Conservation (phyloP, 2,797 vertebrate genomes). For the Spinus olivaceus region DNA sequence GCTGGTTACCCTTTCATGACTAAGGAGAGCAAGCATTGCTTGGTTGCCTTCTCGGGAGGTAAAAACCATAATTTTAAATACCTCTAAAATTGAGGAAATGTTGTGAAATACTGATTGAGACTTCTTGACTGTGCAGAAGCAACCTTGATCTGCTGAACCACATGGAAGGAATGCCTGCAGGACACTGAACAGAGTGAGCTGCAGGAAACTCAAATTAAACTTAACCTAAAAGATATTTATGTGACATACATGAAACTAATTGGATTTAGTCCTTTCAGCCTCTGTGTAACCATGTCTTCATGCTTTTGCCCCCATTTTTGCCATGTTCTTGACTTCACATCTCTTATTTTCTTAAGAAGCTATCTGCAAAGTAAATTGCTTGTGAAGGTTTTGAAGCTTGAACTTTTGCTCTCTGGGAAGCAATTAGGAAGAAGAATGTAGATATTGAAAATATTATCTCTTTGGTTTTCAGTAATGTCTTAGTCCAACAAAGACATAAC, state of each 20-base stretch:
- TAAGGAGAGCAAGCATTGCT: neutral
- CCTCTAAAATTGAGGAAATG: neutral
- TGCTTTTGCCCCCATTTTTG: neutral
- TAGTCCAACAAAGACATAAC: neutral
- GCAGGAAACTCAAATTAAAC: neutral
- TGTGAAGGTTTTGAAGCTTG: neutral
- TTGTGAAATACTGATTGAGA: neutral
- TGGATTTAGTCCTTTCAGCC: neutral
- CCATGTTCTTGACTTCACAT: neutral
- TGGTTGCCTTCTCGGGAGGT: neutral
- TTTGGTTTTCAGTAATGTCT: neutral
- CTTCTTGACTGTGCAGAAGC: neutral
- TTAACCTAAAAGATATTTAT: neutral
- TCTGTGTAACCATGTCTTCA: neutral
- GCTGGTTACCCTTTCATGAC: neutral
- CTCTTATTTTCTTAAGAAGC: neutral
- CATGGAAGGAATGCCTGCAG: neutral
- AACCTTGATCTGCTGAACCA: neutral
- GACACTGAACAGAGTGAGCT: neutral
- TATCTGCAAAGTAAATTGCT: neutral
- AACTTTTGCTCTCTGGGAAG: neutral
- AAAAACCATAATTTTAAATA: neutral
- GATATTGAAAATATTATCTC: neutral
- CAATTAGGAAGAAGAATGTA: neutral
- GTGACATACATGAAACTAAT: neutral